phyloP scores from a whole-genome alignment of 2,113 vertebrate species.

The Hyperoodon ampullatus region DNA sequence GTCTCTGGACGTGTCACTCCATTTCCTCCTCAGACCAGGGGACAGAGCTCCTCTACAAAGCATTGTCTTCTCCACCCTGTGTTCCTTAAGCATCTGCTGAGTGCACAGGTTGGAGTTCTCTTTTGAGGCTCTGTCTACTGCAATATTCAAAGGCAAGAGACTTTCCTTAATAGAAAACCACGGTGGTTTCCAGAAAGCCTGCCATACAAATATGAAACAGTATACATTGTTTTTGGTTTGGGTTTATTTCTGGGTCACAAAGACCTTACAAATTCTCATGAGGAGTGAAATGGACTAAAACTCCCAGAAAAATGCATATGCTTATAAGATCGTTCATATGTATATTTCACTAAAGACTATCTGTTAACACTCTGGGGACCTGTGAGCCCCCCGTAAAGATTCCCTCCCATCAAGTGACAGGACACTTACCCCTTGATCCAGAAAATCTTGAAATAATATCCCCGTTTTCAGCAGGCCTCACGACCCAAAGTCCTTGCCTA shows the following conservation, averaged over 20 bases:
- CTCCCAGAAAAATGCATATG: neutral
- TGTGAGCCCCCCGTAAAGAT: neutral
- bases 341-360: rapidly evolving
- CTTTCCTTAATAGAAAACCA: neutral
- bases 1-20: neutral
- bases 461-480: neutral
- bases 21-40: neutral
- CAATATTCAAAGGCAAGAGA: neutral
- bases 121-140: neutral
- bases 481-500: neutral
- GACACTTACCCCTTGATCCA: neutral
- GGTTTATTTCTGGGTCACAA: neutral
- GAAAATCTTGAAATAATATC: neutral
- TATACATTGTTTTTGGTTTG: rapidly evolving
- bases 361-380: neutral
- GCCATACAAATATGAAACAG: neutral
- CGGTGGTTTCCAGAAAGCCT: neutral
- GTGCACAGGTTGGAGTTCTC: rapidly evolving
- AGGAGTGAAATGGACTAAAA: neutral
- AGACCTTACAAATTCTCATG: neutral
- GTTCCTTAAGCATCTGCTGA: neutral
- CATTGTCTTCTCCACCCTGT: neutral
- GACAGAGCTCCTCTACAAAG: neutral
- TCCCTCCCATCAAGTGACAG: neutral
- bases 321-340: rapidly evolving